Percentiles rank a stretch among this genome's conserved stretches.
These are phyloP conservation scores for Echinops telfairi DNA, from an alignment of 2,113 vertebrate genomes.

Conservation along the genomic window DNA sequence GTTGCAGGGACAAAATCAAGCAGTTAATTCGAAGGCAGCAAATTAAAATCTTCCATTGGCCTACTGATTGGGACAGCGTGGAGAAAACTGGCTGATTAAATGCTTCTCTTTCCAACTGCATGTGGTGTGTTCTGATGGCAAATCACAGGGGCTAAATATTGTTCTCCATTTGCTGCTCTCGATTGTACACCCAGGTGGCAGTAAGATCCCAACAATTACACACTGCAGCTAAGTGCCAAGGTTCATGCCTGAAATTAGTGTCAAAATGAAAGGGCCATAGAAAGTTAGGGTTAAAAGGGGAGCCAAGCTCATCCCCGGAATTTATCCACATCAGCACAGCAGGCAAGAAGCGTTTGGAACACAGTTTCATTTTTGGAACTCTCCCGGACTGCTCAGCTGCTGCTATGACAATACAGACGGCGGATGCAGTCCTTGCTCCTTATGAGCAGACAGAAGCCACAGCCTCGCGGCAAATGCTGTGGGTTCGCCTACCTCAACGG, in stretches of 20 bases:
- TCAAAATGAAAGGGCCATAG: slow-evolving; percentile 59
- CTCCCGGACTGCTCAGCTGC: background rate
- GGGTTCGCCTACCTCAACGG: background rate
- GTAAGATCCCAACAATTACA: slow-evolving; percentile 63
- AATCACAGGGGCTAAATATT: slow-evolving; percentile 68
- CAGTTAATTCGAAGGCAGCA: slow-evolving; percentile 49
- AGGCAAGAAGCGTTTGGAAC: background rate
- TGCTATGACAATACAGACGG: slow-evolving; percentile 16
- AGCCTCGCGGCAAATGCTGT: background rate
- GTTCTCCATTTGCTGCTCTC: slow-evolving; percentile 4
- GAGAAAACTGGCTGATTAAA: slow-evolving; percentile 66
- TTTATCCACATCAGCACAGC: slow-evolving; percentile 26
- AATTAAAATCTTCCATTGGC: background rate
- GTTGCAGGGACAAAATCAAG: slow-evolving; percentile 25
- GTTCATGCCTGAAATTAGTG: slow-evolving; percentile 71
- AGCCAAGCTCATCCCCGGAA: background rate
- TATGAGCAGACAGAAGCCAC: slow-evolving; percentile 12
- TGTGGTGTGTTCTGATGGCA: slow-evolving; percentile 61
- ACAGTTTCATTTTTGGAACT: slow-evolving; percentile 32
- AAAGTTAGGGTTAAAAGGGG: slow-evolving; percentile 49
- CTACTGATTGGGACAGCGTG: slow-evolving; percentile 25
- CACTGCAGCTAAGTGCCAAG: slow-evolving; percentile 60
- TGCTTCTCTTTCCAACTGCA: slow-evolving; percentile 63
- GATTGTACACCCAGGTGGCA: slow-evolving; percentile 63
- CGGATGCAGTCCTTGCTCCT: slow-evolving; percentile 11